Conservation (phyloP, 2,113 vertebrate genomes). For the Planiliza haematocheilus region DNA sequence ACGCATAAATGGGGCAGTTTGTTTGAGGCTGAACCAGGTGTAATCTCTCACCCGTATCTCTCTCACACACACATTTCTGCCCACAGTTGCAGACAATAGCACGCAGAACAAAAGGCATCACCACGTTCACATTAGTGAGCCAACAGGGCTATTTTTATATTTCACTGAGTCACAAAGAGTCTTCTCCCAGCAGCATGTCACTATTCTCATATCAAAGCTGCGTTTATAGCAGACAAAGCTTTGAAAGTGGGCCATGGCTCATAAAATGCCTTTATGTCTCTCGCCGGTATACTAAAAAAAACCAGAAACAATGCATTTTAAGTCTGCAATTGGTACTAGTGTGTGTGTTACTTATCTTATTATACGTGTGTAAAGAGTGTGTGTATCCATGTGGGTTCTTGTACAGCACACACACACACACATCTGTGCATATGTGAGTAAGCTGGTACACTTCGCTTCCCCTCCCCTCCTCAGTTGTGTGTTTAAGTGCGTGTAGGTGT, state of each 20-base stretch:
- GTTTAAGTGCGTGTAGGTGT: slow-evolving; percentile 71
- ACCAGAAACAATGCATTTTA: slow-evolving; percentile 74
- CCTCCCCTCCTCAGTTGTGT: slow-evolving; percentile 45
- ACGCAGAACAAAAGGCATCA: slow-evolving; percentile 70
- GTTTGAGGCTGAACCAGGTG: slow-evolving; percentile 57
- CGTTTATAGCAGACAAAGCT: slow-evolving; percentile 76
- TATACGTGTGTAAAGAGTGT: slow-evolving; percentile 48
- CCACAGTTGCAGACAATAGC: slow-evolving; percentile 59
- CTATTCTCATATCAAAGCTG: slow-evolving; percentile 80
- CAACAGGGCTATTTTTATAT: slow-evolving; percentile 75
- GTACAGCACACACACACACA: slow-evolving; percentile 5
- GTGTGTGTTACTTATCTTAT: slow-evolving; percentile 58
- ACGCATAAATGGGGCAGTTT: slow-evolving; percentile 32
- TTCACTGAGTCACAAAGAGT: slow-evolving; percentile 79
- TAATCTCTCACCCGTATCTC: slow-evolving; percentile 26
- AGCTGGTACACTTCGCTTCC: slow-evolving; percentile 26
- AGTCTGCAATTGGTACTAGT: slow-evolving; percentile 66
- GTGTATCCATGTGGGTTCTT: slow-evolving; percentile 29
- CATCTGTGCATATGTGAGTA: slow-evolving; percentile 42
- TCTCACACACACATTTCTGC: slow-evolving; percentile 42
- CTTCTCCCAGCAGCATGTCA: slow-evolving; percentile 74
- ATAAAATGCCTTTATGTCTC: slow-evolving; percentile 76
- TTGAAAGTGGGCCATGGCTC: slow-evolving; percentile 80
- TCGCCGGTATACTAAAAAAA: slow-evolving; percentile 67
- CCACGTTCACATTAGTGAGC: slow-evolving; percentile 70